These are phyloP conservation scores for Spilogale gracilis DNA, from an alignment of 2,113 vertebrate species.

Conservation along the genomic window DNA sequence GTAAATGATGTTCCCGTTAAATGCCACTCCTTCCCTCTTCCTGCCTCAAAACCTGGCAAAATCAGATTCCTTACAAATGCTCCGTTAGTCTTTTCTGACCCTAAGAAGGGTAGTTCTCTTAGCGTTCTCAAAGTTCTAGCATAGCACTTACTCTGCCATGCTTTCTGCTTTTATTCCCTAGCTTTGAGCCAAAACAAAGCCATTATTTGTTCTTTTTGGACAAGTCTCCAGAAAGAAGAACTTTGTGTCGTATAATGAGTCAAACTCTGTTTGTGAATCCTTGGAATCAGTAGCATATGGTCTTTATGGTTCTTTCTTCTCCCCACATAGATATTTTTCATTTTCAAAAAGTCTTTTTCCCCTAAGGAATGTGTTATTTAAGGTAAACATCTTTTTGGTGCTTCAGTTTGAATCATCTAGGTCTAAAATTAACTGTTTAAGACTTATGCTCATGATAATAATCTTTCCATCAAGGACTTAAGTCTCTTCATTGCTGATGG, in stretches of 20 bases:
- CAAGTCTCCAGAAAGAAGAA: neutral
- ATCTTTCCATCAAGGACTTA: neutral
- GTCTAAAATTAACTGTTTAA: neutral
- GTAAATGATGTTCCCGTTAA: neutral
- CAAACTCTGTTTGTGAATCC: slow-evolving; percentile 24
- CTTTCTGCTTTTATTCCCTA: neutral
- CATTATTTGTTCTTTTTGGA: slow-evolving; percentile 21
- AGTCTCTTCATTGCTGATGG: neutral
- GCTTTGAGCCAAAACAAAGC: slow-evolving; percentile 5
- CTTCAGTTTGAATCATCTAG: neutral
- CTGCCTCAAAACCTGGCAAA: neutral
- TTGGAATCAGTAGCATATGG: neutral
- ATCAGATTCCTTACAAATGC: neutral
- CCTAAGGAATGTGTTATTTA: neutral
- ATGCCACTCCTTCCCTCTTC: neutral
- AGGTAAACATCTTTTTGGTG: slow-evolving; percentile 2
- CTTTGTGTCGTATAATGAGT: neutral
- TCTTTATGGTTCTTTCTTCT: neutral
- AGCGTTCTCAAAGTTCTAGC: neutral
- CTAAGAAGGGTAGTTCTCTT: neutral
- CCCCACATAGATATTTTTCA: neutral
- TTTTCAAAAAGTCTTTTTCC: neutral
- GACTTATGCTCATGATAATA: neutral
- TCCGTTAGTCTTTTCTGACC: neutral
- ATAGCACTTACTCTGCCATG: neutral